Conservation (phyloP, 2,888 invertebrate genomes). For the Caenorhabditis panamensis region DNA sequence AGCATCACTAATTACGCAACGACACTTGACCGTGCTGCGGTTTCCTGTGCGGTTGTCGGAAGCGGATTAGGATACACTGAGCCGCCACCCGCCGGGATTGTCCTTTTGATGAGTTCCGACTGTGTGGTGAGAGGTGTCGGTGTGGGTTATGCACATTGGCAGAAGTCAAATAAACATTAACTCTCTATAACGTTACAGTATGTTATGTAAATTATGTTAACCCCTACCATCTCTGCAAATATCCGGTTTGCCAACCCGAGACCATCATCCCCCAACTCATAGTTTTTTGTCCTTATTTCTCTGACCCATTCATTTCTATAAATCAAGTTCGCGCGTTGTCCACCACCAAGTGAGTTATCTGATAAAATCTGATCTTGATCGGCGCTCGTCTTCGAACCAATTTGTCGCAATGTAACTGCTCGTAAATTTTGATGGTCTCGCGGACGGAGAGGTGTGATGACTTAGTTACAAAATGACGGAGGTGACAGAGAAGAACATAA, state of each 20-base stretch:
- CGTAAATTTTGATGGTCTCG: conserved; percentile 61
- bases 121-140: conserved; percentile 39
- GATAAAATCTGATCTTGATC: conserved; percentile 59
- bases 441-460: conserved; percentile 46
- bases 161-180: conserved; percentile 44
- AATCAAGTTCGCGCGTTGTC: conserved; percentile 51
- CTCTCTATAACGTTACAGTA: conserved; percentile 39
- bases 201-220: conserved; percentile 30
- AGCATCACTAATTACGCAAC: conserved; percentile 49
- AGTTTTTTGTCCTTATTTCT: conserved; percentile 1
- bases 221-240: conserved; percentile 24
- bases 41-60: conserved; percentile 31
- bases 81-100: conserved; percentile 25
- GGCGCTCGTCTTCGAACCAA: conserved; percentile 35
- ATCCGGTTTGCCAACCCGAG: too few species aligned
- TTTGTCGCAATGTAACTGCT: conserved; percentile 60
- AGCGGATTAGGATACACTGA: conserved; percentile 54
- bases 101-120: conserved; percentile 25
- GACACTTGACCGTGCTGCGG: conserved; percentile 52
- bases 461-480: conserved; percentile 52
- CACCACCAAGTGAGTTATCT: conserved; percentile 50
- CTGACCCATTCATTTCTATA: conserved; percentile 19
- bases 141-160: not conserved
- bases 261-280: not conserved
- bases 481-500: conserved; percentile 60